Conservation (phyloP, 2,888 invertebrate genomes). For the Lysandra bellargus region DNA sequence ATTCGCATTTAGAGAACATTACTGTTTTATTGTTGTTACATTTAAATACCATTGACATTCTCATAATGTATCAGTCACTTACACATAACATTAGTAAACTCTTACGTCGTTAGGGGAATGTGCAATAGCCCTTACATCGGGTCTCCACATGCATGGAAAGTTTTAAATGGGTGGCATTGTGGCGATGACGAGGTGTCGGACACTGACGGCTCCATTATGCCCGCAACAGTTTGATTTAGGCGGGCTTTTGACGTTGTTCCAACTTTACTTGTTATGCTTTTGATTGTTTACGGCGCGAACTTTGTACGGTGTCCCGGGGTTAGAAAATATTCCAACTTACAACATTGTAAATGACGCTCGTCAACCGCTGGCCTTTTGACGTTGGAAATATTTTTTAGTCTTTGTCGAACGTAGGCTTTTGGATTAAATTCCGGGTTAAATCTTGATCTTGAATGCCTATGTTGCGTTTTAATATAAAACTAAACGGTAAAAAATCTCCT, state of each 20-base stretch:
- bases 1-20: no score
- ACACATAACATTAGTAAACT: not conserved
- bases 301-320: conserved; percentile 28
- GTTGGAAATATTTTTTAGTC: not conserved
- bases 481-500: not conserved
- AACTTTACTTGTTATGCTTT: conserved; percentile 40
- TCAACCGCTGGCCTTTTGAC: not conserved
- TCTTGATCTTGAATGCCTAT: not conserved
- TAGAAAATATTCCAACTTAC: conserved; percentile 16
- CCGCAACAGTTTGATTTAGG: conserved; percentile 49
- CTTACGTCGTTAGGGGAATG: conserved; percentile 13
- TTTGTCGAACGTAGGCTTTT: not conserved
- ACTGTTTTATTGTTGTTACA: no score
- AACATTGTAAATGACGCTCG: not conserved
- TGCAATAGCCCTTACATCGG: conserved; percentile 36
- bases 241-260: conserved; percentile 44
- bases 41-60: no score
- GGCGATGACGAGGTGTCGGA: conserved; percentile 57
- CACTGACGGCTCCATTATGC: conserved; percentile 61
- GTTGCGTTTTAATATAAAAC: not conserved
- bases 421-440: not conserved
- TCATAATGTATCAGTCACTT: not conserved
- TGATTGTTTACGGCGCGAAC: conserved; percentile 36
- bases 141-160: conserved; percentile 47
- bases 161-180: conserved; percentile 63